A percentile compares a stretch with the other conserved stretches of the same genome.
phyloP scores from a whole-genome alignment of 2,797 vertebrate genomes.

The Megaceryle alcyon region DNA sequence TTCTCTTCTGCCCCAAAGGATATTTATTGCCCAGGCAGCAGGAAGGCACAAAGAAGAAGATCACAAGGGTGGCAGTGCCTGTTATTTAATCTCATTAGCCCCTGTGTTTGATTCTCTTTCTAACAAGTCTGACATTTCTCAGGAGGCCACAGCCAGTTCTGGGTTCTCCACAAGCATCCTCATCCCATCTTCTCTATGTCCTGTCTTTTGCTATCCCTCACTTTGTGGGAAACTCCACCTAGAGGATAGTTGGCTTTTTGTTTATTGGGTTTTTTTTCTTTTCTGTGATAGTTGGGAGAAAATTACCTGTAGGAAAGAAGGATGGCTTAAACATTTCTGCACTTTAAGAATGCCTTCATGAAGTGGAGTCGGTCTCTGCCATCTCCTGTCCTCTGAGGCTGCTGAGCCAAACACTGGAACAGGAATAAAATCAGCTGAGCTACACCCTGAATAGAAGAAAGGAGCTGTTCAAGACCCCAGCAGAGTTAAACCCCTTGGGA shows the following conservation, averaged over 20 bases:
- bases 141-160: neutral
- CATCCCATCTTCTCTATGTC: rapidly evolving
- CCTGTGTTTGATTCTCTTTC: neutral
- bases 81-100: neutral
- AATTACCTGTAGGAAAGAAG: neutral
- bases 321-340: neutral
- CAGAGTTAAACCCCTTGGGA: neutral
- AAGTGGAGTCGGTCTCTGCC: neutral
- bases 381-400: neutral
- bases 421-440: neutral
- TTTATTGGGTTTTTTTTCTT: neutral
- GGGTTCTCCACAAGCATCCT: neutral
- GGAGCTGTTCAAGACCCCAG: neutral
- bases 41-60: neutral
- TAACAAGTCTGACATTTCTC: neutral
- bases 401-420: neutral
- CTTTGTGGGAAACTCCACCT: neutral
- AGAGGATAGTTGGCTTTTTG: neutral
- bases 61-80: neutral
- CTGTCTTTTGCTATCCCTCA: neutral
- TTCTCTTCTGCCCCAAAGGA: neutral
- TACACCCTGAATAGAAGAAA: neutral
- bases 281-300: neutral
- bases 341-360: neutral
- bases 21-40: neutral